These are phyloP conservation scores for Polydrusus tereticollis DNA, from an alignment of 2,888 invertebrate species.

Conservation along the genomic window DNA sequence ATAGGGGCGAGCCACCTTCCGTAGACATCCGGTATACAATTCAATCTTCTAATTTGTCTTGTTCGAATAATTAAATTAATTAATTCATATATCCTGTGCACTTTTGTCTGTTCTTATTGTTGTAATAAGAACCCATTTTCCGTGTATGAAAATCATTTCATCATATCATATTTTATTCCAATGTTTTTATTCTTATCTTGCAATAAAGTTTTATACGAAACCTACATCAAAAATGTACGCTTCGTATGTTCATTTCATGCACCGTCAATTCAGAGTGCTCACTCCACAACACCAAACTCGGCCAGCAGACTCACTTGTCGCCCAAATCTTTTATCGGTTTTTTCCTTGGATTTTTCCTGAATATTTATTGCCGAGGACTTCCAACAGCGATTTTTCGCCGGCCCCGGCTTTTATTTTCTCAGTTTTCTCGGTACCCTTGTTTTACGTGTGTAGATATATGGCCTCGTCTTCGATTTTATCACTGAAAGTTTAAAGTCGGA, in stretches of 20 bases:
- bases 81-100: too few relatives aligned
- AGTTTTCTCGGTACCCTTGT: slow-evolving; percentile 25
- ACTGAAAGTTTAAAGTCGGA: slow-evolving; percentile 42
- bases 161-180: background rate
- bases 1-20: too few relatives aligned
- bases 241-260: slow-evolving; percentile 38
- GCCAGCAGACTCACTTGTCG: slow-evolving; percentile 20
- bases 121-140: too few relatives aligned
- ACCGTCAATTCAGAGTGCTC: slow-evolving; percentile 32
- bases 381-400: slow-evolving; percentile 32
- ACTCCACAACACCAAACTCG: slow-evolving; percentile 22
- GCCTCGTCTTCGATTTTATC: slow-evolving; percentile 43
- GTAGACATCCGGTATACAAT: too few relatives aligned
- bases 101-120: too few relatives aligned
- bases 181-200: background rate
- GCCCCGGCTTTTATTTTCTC: slow-evolving; percentile 31
- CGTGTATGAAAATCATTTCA: background rate
- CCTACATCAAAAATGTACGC: slow-evolving; percentile 7
- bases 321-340: slow-evolving; percentile 36
- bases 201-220: slow-evolving; percentile 16
- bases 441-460: slow-evolving; percentile 40
- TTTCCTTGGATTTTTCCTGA: slow-evolving; percentile 29
- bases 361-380: slow-evolving; percentile 44
- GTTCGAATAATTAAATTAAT: too few relatives aligned
- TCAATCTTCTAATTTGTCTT: too few relatives aligned